Conservation (phyloP, 2,888 invertebrate species). For the Osedax fenrisi region DNA sequence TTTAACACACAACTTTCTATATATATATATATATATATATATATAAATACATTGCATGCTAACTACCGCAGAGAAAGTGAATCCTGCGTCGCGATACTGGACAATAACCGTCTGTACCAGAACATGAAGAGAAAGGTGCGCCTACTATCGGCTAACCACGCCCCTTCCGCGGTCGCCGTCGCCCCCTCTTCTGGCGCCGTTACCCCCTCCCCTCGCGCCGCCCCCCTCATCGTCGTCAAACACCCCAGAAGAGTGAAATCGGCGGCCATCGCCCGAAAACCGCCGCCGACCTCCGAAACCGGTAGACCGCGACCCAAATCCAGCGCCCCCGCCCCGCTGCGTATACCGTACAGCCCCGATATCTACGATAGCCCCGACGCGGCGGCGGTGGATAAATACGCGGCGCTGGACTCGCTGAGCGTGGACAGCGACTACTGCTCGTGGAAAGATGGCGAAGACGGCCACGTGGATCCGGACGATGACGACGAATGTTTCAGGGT, state of each 20-base stretch:
- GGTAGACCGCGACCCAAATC: neutral
- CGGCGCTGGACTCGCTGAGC: neutral
- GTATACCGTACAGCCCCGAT: too few species aligned
- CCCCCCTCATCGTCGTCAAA: too few species aligned
- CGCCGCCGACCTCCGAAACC: neutral
- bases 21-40: neutral
- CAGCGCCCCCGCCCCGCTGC: too few species aligned
- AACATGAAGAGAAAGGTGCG: neutral
- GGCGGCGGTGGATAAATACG: neutral
- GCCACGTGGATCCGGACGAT: neutral
- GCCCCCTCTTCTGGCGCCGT: neutral
- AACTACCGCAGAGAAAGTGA: neutral
- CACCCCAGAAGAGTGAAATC: neutral
- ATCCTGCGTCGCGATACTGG: neutral
- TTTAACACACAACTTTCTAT: neutral
- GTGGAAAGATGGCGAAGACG: neutral
- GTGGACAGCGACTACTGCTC: neutral
- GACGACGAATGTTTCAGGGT: neutral
- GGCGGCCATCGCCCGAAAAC: neutral
- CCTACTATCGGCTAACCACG: neutral
- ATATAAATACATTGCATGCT: neutral
- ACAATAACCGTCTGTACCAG: neutral
- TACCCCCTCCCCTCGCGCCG: too few species aligned
- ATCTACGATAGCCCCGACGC: neutral
- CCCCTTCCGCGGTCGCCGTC: neutral